Percentiles rank a stretch among this genome's conserved stretches.
These are phyloP conservation scores for Drosophila lutescens DNA, from an alignment of 2,888 invertebrate species.

Conservation along the genomic window DNA sequence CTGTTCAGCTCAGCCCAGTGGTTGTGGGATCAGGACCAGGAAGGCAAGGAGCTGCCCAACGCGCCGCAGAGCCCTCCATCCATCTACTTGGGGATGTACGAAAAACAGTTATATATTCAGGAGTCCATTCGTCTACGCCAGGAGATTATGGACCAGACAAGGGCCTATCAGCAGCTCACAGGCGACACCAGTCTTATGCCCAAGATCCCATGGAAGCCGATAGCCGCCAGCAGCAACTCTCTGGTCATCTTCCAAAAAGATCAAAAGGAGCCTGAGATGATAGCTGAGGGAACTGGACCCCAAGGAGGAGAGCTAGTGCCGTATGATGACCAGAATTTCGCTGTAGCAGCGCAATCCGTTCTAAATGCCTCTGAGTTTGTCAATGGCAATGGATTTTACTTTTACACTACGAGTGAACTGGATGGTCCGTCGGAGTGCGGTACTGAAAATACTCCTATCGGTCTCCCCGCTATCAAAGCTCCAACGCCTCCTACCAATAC, in stretches of 20 bases:
- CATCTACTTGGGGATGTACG: slow-evolving; percentile 93
- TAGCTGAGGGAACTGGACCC: slow-evolving; percentile 20
- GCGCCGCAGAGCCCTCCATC: slow-evolving; percentile 86
- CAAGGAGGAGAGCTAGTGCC: slow-evolving; percentile 74
- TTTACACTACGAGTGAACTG: slow-evolving; percentile 86
- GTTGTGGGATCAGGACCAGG: slow-evolving; percentile 83
- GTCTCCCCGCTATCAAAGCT: slow-evolving; percentile 51
- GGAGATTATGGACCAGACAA: slow-evolving; percentile 80
- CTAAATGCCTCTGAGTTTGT: slow-evolving; percentile 90
- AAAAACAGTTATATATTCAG: slow-evolving; percentile 88
- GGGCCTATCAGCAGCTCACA: slow-evolving; percentile 77
- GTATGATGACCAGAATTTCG: slow-evolving; percentile 84
- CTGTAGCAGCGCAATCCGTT: slow-evolving; percentile 89
- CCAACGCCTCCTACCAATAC: slow-evolving; percentile 28
- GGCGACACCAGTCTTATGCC: slow-evolving; percentile 81
- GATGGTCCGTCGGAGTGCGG: slow-evolving; percentile 54
- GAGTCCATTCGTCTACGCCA: slow-evolving; percentile 80
- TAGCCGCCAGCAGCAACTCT: slow-evolving; percentile 86
- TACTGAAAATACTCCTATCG: slow-evolving; percentile 44
- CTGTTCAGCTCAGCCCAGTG: slow-evolving; percentile 88
- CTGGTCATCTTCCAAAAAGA: slow-evolving; percentile 69
- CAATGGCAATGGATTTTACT: slow-evolving; percentile 92
- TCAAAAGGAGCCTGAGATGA: slow-evolving; percentile 41
- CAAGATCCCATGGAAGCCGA: slow-evolving; percentile 90
- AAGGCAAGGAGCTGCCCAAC: slow-evolving; percentile 42